phyloP scores from a whole-genome alignment of 2,888 invertebrate species.

The Prosapia bicincta region DNA sequence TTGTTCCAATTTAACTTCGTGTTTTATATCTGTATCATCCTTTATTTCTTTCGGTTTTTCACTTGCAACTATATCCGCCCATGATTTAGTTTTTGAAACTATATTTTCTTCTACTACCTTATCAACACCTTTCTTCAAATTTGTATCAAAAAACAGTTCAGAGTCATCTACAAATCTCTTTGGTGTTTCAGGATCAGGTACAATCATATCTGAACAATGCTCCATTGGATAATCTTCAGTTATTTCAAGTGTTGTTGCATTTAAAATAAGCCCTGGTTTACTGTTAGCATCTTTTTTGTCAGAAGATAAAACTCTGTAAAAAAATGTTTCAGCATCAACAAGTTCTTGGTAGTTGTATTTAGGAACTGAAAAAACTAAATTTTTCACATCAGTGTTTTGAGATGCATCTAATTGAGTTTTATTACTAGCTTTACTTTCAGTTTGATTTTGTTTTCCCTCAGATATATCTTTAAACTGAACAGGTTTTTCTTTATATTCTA shows the following conservation, averaged over 20 bases:
- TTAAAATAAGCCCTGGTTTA: not conserved
- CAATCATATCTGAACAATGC: slow-evolving; percentile 8
- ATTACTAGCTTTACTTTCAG: not conserved
- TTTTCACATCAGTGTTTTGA: not conserved
- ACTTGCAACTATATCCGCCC: slow-evolving; percentile 17
- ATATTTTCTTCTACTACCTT: not conserved
- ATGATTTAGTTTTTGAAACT: not conserved
- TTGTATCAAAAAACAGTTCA: not conserved
- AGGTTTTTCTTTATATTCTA: too few relatives aligned
- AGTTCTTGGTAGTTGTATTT: not conserved
- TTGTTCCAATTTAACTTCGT: not conserved
- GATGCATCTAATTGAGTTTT: not conserved
- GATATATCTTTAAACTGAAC: too few relatives aligned
- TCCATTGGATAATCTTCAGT: slow-evolving; percentile 19
- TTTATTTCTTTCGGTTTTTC: slow-evolving; percentile 7
- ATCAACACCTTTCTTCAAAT: not conserved
- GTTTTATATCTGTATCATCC: not conserved
- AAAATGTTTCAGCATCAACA: not conserved
- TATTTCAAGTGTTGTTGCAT: slow-evolving; percentile 2
- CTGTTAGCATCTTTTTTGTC: not conserved
- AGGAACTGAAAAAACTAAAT: not conserved
- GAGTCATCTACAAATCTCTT: slow-evolving; percentile 19
- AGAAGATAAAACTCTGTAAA: not conserved
- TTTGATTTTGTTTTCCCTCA: too few relatives aligned
- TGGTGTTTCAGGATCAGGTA: slow-evolving; percentile 16